Conservation (phyloP, 1,140 invertebrate genomes). For the Halesus radiatus region DNA sequence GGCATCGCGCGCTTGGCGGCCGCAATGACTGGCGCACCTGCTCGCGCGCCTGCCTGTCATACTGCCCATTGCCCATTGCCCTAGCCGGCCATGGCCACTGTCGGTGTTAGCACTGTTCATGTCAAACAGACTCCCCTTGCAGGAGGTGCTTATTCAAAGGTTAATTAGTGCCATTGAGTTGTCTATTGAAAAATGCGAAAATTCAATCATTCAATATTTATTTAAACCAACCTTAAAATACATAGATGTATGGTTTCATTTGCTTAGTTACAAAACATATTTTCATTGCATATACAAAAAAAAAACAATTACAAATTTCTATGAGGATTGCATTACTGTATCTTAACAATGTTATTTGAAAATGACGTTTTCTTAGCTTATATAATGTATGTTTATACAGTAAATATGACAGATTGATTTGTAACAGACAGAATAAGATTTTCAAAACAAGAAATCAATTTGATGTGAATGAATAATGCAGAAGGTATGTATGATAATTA, state of each 20-base stretch:
- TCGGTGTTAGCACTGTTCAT: not conserved
- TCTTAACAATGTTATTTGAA: slow-evolving; percentile 24
- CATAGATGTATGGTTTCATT: slow-evolving; percentile 42
- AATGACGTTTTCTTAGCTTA: slow-evolving; percentile 2
- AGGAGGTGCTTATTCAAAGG: slow-evolving; percentile 21
- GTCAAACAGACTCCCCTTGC: not conserved
- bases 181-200: slow-evolving; percentile 54
- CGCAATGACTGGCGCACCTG: slow-evolving; percentile 5
- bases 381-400: slow-evolving; percentile 21
- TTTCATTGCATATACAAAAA: slow-evolving; percentile 43
- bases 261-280: slow-evolving; percentile 41
- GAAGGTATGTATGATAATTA: too few relatives aligned
- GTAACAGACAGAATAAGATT: slow-evolving; percentile 18
- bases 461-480: not conserved
- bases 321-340: slow-evolving; percentile 26
- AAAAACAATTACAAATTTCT: slow-evolving; percentile 41
- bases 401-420: slow-evolving; percentile 16
- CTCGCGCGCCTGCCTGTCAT: slow-evolving; percentile 1
- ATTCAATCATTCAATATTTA: slow-evolving; percentile 54
- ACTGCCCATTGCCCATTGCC: not conserved
- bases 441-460: not conserved
- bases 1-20: not conserved
- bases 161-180: slow-evolving; percentile 37
- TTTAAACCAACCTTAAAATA: slow-evolving; percentile 49
- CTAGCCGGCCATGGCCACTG: not conserved